Evolutionary conservation across 1,140 invertebrate species (phyloP).

Genomic region (Parasteatoda tepidariorum): DNA sequence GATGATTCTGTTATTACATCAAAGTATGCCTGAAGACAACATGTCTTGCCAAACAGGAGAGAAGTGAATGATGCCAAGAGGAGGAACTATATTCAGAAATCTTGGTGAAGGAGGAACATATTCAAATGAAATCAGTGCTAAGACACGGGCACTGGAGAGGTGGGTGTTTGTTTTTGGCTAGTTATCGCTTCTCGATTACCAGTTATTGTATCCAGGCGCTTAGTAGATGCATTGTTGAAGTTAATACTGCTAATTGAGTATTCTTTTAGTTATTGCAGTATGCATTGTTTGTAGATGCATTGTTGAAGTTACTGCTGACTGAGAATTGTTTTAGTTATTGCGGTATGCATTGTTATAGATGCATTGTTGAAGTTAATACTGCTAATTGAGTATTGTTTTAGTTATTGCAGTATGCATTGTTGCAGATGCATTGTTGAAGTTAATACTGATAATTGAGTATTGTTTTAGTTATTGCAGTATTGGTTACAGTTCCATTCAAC

Average conservation of each 20-base stretch:
- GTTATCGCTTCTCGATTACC: slow-evolving; percentile 32
- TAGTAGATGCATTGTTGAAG: neutral
- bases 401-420: too few species aligned
- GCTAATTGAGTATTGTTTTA: too few species aligned
- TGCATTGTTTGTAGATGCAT: too few species aligned
- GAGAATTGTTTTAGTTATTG: too few species aligned
- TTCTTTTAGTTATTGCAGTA: too few species aligned
- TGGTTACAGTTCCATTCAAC: too few species aligned
- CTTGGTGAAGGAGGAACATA: slow-evolving; percentile 32
- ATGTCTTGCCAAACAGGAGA: neutral
- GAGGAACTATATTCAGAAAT: slow-evolving; percentile 57
- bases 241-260: too few species aligned
- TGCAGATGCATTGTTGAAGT: too few species aligned
- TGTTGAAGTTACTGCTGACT: too few species aligned
- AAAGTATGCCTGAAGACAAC: neutral
- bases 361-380: neutral
- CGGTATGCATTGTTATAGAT: neutral
- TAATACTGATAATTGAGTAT: too few species aligned
- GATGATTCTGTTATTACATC: neutral
- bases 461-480: too few species aligned
- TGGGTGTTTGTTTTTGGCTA: slow-evolving; percentile 57
- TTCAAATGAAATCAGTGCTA: slow-evolving; percentile 44
- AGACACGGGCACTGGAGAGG: neutral
- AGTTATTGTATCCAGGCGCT: too few species aligned
- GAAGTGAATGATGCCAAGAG: neutral